phyloP scores from a whole-genome alignment of 2,888 invertebrate species.

The Lasioglossum zephyrum region DNA sequence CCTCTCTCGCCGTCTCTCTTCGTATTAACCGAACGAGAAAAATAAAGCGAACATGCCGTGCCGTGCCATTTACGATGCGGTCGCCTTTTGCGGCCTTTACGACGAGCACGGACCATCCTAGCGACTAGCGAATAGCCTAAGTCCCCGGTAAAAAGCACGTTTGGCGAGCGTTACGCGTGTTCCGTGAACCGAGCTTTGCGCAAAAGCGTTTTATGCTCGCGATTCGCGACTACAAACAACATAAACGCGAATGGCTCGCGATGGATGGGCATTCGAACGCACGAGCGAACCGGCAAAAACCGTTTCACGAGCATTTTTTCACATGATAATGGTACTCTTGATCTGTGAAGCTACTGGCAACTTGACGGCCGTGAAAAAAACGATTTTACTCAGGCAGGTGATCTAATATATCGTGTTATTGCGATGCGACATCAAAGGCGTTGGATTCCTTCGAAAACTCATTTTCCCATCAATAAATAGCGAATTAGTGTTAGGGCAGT shows the following conservation, averaged over 20 bases:
- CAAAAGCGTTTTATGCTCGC: not conserved
- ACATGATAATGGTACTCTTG: not conserved
- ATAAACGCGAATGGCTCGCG: not conserved
- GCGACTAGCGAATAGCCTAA: conserved; percentile 5
- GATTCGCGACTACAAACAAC: not conserved
- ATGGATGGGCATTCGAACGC: not conserved
- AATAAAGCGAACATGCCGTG: conserved; percentile 25
- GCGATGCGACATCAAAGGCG: too few relatives aligned
- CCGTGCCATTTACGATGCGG: conserved; percentile 50
- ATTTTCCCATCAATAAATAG: not conserved
- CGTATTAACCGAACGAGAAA: conserved; percentile 9
- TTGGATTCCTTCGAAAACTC: too few relatives aligned
- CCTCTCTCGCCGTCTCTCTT: not conserved
- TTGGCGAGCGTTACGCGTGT: conserved; percentile 38
- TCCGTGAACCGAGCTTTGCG: conserved; percentile 13
- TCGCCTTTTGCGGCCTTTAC: conserved; percentile 52
- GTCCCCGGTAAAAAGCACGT: conserved; percentile 48
- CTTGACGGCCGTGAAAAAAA: not conserved
- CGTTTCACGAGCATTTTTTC: conserved; percentile 1
- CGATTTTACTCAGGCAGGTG: too few relatives aligned
- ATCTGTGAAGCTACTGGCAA: not conserved
- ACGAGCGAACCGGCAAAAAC: not conserved
- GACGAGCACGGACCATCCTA: conserved; percentile 48
- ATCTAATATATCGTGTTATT: too few relatives aligned
- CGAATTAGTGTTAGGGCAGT: not conserved